These are phyloP conservation scores for Enteromius mattozi DNA, from an alignment of 2,797 vertebrate species.

Conservation along the genomic window DNA sequence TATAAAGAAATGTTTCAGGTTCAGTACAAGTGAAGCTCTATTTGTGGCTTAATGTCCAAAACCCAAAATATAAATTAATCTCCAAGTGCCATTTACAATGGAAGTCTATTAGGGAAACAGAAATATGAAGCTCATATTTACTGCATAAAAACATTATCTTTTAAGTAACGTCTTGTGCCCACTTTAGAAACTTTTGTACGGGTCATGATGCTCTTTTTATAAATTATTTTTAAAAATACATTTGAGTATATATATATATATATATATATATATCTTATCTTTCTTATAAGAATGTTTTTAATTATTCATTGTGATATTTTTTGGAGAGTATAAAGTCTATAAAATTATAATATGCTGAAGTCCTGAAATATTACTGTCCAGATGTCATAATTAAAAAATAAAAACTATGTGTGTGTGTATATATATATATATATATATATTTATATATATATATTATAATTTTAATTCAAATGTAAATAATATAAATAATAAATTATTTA, in stretches of 20 bases:
- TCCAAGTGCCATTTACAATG: background rate
- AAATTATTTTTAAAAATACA: too few relatives aligned
- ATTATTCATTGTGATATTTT: background rate
- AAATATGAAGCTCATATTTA: too few relatives aligned
- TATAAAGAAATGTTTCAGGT: background rate
- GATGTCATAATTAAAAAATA: background rate
- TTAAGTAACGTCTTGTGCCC: too few relatives aligned
- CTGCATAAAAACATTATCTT: too few relatives aligned
- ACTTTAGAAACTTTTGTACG: too few relatives aligned
- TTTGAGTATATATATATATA: too few relatives aligned
- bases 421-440: too few relatives aligned
- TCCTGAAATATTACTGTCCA: background rate
- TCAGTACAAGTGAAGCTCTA: conserved; percentile 5
- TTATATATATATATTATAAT: too few relatives aligned
- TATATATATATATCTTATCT: too few relatives aligned
- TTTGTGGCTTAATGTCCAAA: background rate
- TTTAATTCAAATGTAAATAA: too few relatives aligned
- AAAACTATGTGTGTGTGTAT: too few relatives aligned
- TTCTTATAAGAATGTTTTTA: background rate
- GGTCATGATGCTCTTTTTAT: too few relatives aligned
- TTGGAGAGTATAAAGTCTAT: background rate
- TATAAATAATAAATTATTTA: background rate
- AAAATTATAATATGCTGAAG: background rate
- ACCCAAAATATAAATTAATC: background rate
- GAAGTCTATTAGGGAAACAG: background rate